phyloP scores from a whole-genome alignment of 2,797 vertebrate species.

The Pteropus rufus region DNA sequence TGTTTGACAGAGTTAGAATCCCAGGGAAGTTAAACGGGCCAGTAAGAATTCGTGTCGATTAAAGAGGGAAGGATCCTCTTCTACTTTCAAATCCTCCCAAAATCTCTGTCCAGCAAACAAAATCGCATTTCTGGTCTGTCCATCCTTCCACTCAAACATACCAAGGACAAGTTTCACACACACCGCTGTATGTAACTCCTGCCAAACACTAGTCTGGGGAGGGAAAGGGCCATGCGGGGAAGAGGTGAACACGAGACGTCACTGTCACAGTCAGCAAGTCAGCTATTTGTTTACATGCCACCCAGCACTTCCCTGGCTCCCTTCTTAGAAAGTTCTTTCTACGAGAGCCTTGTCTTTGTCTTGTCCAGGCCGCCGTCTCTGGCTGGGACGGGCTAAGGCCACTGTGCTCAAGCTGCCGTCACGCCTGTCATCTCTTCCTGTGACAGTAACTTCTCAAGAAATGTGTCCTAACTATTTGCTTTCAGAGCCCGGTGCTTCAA shows the following conservation, averaged over 20 bases:
- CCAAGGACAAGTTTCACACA: not conserved
- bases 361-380: not conserved
- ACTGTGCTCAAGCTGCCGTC: not conserved
- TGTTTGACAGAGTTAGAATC: fast-evolving
- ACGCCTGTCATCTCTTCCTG: fast-evolving
- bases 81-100: not conserved
- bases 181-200: not conserved
- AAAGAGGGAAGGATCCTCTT: not conserved
- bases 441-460: not conserved
- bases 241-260: not conserved
- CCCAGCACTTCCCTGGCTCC: not conserved
- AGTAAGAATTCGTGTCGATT: not conserved
- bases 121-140: not conserved
- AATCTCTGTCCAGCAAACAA: not conserved
- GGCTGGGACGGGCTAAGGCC: not conserved
- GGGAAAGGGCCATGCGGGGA: not conserved
- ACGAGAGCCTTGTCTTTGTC: too few species aligned
- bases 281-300: not conserved
- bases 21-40: not conserved
- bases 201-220: not conserved
- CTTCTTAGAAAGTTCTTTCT: not conserved
- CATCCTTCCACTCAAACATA: not conserved
- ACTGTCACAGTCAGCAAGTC: not conserved
- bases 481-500: not conserved
- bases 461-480: fast-evolving